Evolutionary conservation across 2,113 vertebrate species (phyloP), one percentile per base, ranked within the genome.

Genomic region (Thamnaconus septentrionalis): DNA sequence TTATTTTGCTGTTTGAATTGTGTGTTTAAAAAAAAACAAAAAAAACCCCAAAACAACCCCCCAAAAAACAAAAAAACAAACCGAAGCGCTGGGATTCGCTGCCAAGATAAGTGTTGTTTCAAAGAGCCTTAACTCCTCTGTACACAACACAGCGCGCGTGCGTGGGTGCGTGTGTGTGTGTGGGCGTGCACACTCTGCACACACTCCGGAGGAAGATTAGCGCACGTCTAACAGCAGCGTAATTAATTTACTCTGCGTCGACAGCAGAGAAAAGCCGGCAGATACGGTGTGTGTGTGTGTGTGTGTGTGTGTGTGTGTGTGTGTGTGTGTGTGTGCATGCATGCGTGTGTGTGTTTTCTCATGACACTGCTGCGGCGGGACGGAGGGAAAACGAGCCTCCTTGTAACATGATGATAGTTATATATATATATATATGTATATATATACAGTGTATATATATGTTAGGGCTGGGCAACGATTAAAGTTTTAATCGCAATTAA

Each of bases 1-100:
- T 94, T 94, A 93, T 94, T 94, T 93, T 94, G 93, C 93, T 92
- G 92, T 93, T 92, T 89, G 92, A 93, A 94, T 93, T 93, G 92
- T 88, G 89, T 85, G 81, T 86, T 89, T 88, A 87, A 91, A 84
- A 88, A 64, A 84, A 31, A 31, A 31, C 18, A 31, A 31, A 1
- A 31, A 31, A 31, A 31, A 31, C 1, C 1, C 1, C 18, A 31
- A 2, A 31, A 31, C 18, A 31, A 31, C 18, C 18, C 18, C 18
- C 18, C 18, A 31, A 31, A 31, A 31, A 31, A 31, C 18, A 31
- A 31, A 31, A 31, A 31, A 31, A 31, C 18, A 31, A 31, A 31
- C 18, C 69, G 81, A 83, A 86, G 66, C 67, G 64, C 64, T 73
- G 83, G 90, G 89, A 89, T 85, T 75, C 74, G 79, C 84, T 59